These are phyloP conservation scores for Batillaria attramentaria DNA, from an alignment of 1,140 invertebrate genomes.

Conservation along the genomic window DNA sequence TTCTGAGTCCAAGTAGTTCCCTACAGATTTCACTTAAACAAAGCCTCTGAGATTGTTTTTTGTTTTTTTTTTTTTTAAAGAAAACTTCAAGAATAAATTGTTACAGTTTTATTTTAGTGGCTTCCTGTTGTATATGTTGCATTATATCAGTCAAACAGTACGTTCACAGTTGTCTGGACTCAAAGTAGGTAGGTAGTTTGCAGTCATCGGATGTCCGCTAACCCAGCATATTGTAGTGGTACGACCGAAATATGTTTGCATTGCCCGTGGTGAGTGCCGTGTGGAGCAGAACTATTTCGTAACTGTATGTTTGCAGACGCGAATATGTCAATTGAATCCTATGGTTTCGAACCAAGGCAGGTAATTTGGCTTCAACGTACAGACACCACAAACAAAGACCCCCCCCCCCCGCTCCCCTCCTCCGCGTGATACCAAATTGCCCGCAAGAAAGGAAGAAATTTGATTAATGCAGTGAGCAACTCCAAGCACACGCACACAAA, in stretches of 20 bases:
- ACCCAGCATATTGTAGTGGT: neutral
- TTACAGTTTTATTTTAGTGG: neutral
- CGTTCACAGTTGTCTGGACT: neutral
- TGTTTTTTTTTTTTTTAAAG: neutral
- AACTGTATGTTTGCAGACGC: too few species aligned
- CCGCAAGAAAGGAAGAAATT: too few species aligned
- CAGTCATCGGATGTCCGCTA: neutral
- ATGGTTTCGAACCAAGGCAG: too few species aligned
- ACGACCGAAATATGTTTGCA: neutral
- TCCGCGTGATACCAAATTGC: too few species aligned
- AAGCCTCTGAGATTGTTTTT: neutral
- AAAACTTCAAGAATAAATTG: neutral
- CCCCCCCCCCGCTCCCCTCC: too few species aligned
- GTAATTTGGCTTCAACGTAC: too few species aligned
- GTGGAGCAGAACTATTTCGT: neutral
- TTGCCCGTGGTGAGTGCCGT: neutral
- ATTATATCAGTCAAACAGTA: too few species aligned
- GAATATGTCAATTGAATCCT: too few species aligned
- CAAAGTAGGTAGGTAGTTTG: neutral
- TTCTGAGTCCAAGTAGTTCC: neutral
- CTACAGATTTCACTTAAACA: neutral
- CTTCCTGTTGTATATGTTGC: too few species aligned
- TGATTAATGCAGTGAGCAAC: too few species aligned
- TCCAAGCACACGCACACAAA: too few species aligned
- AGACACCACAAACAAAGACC: too few species aligned